Base-by-base conservation (phyloP, 2,113 vertebrate species). In the Fukomys damarensis region DNA sequence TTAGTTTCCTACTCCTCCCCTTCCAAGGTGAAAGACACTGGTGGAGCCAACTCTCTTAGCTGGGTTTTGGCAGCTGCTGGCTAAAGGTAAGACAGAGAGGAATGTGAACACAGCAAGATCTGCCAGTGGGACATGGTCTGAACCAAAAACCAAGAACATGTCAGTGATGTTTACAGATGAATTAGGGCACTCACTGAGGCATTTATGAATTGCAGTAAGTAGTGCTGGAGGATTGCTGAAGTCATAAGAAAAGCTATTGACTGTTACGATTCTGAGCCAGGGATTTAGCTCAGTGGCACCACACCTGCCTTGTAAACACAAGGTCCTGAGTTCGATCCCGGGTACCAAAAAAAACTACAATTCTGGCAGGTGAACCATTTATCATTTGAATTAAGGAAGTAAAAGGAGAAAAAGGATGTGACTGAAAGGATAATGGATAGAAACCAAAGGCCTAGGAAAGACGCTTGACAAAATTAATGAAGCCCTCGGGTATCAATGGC, bases 311-410 rank as follows among this genome's bases (percentile, higher is more conserved):
- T n/a, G n/a, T n/a, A n/a, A n/a, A n/a, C n/a, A n/a, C n/a, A n/a
- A n/a, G n/a, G n/a, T n/a, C n/a, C n/a, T n/a, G n/a, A n/a, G n/a
- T n/a, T n/a, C n/a, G n/a, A n/a, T n/a, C n/a, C n/a, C n/a, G n/a
- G n/a, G n/a, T n/a, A n/a, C n/a, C n/a, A n/a, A n/a, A n/a, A n/a
- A n/a, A n/a, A n/a, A n/a, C n/a, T n/a, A n/a, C n/a, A n/a, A n/a
- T n/a, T n/a, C n/a, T n/a, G n/a, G n/a, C 49, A 80, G 43, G 43
- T 80, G 59, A 92, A 52, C 43, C 66, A 41, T 17, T 22, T 52
- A 80, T 79, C 7, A 58, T 96, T 79, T 86, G 52, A 79, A 83
- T 85, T 91, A 84, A 41, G 10, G 32, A 94, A 93, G 11, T 65
- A 7, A 79, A 56, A 30, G n/a, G 61, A 61, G 80, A 63, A 90